Evolutionary conservation across 23 tunicate species (phyloP).

Genomic region (Styela plicata): DNA sequence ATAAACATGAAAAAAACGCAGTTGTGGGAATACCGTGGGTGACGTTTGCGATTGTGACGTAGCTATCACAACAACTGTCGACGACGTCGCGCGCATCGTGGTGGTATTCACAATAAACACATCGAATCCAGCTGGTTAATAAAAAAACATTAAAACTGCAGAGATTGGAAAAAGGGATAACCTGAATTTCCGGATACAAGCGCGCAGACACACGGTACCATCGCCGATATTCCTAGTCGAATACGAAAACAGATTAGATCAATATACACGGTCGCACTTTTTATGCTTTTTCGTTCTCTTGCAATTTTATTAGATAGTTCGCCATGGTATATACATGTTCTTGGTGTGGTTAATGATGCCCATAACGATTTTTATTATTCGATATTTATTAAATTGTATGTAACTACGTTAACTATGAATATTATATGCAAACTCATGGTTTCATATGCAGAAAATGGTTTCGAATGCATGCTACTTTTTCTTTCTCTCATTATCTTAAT

Average conservation of each 20-base stretch:
- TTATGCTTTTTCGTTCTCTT: no score
- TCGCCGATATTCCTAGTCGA: not conserved
- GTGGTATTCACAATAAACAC: not conserved
- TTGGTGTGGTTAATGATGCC: no score
- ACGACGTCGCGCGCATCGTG: not conserved
- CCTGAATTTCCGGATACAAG: not conserved
- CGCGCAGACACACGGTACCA: not conserved
- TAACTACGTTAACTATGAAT: not conserved
- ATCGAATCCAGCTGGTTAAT: not conserved
- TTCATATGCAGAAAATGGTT: not conserved
- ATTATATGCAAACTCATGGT: not conserved
- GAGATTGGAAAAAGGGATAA: not conserved
- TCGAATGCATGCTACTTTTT: not conserved
- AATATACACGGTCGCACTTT: no score
- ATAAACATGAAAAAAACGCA: not conserved
- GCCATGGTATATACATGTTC: no score
- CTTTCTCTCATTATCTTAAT: not conserved
- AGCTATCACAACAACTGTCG: not conserved
- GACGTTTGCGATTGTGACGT: not conserved
- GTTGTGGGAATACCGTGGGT: not conserved
- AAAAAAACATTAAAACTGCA: not conserved
- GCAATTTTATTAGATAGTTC: no score
- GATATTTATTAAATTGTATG: no score
- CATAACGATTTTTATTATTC: not conserved
- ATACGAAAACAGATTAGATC: not conserved